Evolutionary conservation across 1,140 invertebrate species (phyloP).

Genomic region (Stegodyphus mimosarum): DNA sequence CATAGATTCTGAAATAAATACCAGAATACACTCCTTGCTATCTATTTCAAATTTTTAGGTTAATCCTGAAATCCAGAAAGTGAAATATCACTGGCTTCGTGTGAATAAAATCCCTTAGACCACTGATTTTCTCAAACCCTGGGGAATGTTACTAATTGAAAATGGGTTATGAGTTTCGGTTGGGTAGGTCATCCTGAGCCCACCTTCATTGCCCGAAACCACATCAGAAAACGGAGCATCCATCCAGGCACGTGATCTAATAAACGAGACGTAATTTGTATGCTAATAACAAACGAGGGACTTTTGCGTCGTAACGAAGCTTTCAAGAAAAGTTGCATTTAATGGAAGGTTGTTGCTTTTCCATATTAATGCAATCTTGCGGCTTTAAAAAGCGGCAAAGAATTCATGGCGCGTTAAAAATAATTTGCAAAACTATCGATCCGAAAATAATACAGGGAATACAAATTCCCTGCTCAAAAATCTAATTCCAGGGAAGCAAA

Average conservation of each 20-base stretch:
- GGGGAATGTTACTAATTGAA: no score
- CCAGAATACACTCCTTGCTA: no score
- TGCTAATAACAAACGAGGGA: slow-evolving; percentile 4
- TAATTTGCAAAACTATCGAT: slow-evolving; percentile 12
- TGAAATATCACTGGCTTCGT: no score
- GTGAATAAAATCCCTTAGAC: no score
- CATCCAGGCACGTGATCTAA: slow-evolving; percentile 21
- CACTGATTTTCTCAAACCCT: no score
- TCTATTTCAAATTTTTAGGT: no score
- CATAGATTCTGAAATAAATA: no score
- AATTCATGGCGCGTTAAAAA: not conserved
- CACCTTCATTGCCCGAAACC: not conserved
- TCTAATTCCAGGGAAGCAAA: no score
- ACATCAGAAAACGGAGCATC: not conserved
- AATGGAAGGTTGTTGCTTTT: slow-evolving; percentile 1
- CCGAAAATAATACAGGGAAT: not conserved
- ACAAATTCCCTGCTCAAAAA: no score
- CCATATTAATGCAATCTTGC: not conserved
- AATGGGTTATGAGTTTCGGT: no score
- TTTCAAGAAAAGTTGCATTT: slow-evolving; percentile 7
- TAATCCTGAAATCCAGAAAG: no score
- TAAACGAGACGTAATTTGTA: slow-evolving; percentile 24
- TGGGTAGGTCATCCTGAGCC: not conserved
- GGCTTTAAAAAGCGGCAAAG: not conserved
- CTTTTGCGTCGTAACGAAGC: slow-evolving; percentile 6